These are phyloP conservation scores for Tenebrosternarchus preto DNA, from an alignment of 2,113 vertebrate genomes.

Conservation along the genomic window DNA sequence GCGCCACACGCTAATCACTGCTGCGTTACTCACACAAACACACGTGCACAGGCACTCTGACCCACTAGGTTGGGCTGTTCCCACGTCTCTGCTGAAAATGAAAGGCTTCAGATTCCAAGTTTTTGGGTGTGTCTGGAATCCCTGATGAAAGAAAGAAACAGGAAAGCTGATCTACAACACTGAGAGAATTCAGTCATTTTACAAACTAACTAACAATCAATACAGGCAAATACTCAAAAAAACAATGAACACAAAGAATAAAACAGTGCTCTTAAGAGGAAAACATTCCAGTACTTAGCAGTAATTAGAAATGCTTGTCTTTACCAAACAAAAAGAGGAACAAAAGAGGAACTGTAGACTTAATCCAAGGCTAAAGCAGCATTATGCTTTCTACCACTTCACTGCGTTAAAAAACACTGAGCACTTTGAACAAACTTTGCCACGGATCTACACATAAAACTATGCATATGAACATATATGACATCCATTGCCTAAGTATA, in stretches of 20 bases:
- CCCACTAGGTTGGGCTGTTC: constrained; percentile 5
- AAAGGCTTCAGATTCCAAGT: constrained; percentile 29
- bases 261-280: too few species aligned
- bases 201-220: constrained; percentile 29
- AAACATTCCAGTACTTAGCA: neutral
- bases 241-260: too few species aligned
- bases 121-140: constrained; percentile 37
- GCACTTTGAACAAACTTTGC: neutral
- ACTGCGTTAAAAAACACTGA: neutral
- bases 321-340: neutral
- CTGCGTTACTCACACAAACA: constrained; percentile 29
- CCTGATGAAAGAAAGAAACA: constrained; percentile 6
- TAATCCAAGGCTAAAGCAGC: too few species aligned
- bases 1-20: constrained; percentile 44
- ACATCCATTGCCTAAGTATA: neutral
- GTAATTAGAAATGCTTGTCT: constrained; percentile 18
- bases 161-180: neutral
- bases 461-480: too few species aligned
- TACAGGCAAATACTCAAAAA: neutral
- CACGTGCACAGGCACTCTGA: constrained; percentile 34
- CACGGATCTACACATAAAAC: neutral
- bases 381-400: too few species aligned
- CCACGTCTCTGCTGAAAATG: constrained; percentile 30
- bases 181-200: constrained; percentile 16
- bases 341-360: neutral